Evolutionary conservation across 2,888 invertebrate genomes (phyloP).

Genomic region (Drosophila hawaiiensis): DNA sequence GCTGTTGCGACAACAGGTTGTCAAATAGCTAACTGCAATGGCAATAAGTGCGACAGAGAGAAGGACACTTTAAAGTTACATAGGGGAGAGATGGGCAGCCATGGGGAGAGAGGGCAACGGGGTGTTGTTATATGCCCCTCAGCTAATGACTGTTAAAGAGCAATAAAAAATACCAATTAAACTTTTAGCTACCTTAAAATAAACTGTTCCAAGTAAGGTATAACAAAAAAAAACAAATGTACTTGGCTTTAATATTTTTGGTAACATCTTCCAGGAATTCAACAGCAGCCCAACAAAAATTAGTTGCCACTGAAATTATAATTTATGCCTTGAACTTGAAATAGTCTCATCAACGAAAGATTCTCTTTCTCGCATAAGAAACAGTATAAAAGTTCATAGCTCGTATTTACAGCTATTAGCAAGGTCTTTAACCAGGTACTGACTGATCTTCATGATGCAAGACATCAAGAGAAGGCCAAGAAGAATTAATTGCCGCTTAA

Average conservation of each 20-base stretch:
- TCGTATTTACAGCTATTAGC: background rate
- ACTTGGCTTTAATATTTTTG: background rate
- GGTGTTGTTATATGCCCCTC: constrained; percentile 32
- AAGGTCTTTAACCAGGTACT: background rate
- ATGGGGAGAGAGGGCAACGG: background rate
- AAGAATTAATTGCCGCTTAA: background rate
- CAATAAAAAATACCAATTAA: constrained; percentile 24
- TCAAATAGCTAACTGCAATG: constrained; percentile 9
- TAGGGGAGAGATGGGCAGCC: constrained; percentile 1
- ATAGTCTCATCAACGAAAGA: background rate
- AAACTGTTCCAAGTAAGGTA: constrained; percentile 1
- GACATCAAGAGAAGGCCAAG: background rate
- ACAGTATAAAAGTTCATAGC: background rate
- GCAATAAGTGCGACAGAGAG: constrained; percentile 1
- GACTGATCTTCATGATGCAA: constrained; percentile 39
- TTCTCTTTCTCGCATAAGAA: background rate
- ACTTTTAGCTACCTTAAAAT: background rate
- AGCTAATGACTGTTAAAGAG: constrained; percentile 64
- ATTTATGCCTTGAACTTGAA: background rate
- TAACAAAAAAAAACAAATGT: background rate
- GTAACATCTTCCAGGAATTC: constrained; percentile 21
- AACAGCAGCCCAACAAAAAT: background rate
- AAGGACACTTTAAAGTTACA: background rate
- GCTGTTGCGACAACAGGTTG: constrained; percentile 56
- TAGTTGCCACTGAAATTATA: background rate